Evolutionary conservation across 1,140 invertebrate genomes (phyloP), one percentile per base, ranked within the genome.

Genomic region (Apis cerana): DNA sequence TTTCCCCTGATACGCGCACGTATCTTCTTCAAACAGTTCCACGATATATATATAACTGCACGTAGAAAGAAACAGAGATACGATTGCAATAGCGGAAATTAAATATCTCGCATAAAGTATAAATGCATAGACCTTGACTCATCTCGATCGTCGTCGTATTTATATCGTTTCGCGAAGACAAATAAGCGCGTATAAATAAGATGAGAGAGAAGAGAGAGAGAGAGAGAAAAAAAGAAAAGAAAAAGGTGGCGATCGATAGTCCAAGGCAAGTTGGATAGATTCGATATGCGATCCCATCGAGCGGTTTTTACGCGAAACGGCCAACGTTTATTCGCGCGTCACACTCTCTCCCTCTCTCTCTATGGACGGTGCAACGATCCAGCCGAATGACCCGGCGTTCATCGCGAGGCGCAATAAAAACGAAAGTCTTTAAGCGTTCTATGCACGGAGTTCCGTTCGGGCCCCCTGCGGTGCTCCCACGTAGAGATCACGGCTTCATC

Each of bases 391-490:
- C 69, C 75, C 71, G 81, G 86, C 85, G 86, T 87, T 88, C 87
- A 89, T 90, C 89, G 83, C 33, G 33, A 83, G 68, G 75, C 77
- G 82, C 85, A 90, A 90, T 89, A 90, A 89, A 85, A 90, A 86
- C 62, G 80, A 90, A 85, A 86, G 82, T 33, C 33, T 84, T 84
- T 83, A 87, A 89, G 89, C 83, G 90, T 74, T 7, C 5, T 43
- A 87, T 86, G 90, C 89, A 90, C 82, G 88, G 33, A 90, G 88
- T 89, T 88, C 87, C 83, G 78, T 81, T 68, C n/a, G 61, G 90
- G 80, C 86, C 87, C 91, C 92, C 92, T 82, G 91, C 70, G 74
- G 91, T 88, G 92, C 90, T 91, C 90, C 91, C 92, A 92, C 90
- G 89, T 88, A 82, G 79, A 85, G 79, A 82, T 90, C 83, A 87